Evolutionary conservation across 2,113 vertebrate species (phyloP).

Genomic region (Chamaea fasciata): DNA sequence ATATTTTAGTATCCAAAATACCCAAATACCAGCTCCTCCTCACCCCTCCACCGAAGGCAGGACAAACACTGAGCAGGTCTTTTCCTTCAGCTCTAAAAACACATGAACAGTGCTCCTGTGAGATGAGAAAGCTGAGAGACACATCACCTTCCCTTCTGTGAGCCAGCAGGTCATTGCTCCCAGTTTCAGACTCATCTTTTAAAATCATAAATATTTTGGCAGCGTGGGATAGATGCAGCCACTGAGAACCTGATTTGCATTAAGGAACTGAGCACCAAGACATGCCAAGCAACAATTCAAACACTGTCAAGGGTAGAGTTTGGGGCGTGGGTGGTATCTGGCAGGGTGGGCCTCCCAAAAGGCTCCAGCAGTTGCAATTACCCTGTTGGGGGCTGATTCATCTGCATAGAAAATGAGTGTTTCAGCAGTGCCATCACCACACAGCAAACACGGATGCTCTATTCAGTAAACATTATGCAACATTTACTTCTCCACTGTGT

Average conservation of each 20-base stretch:
- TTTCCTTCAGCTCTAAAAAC: not conserved
- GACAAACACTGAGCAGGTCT: not conserved
- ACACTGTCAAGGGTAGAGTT: not conserved
- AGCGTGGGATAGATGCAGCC: not conserved
- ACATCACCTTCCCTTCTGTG: not conserved
- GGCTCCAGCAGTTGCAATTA: not conserved
- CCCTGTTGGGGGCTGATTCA: not conserved
- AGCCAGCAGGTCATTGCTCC: not conserved
- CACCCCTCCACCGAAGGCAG: not conserved
- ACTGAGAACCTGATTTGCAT: not conserved
- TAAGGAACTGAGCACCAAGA: not conserved
- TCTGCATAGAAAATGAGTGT: not conserved
- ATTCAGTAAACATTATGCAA: not conserved
- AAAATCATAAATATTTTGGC: not conserved
- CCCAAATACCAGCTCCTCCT: not conserved
- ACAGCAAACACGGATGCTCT: not conserved
- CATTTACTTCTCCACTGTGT: not conserved
- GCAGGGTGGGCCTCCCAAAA: not conserved
- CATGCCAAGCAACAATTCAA: not conserved
- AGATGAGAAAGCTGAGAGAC: not conserved
- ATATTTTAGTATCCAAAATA: not conserved
- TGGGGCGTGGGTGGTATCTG: not conserved
- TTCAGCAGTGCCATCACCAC: not conserved
- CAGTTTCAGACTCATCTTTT: not conserved
- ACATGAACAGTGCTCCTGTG: accelerated